Evolutionary conservation across 2,888 invertebrate genomes (phyloP).

Genomic region (Branchipolynoe longqiensis): DNA sequence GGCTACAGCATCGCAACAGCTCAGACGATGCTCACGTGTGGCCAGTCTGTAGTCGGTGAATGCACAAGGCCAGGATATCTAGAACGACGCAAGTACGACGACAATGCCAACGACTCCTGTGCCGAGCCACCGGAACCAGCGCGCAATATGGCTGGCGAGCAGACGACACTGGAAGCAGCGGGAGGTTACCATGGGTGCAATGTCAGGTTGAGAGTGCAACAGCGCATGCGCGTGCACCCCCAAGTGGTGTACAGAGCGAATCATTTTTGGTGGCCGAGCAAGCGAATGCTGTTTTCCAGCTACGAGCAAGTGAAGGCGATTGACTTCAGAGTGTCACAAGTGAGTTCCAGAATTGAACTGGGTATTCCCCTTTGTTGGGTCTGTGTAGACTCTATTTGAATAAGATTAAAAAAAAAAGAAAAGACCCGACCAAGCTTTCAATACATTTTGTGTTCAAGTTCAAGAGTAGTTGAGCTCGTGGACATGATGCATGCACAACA

Average conservation of each 20-base stretch:
- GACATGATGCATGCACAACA: too few species aligned
- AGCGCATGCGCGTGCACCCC: background rate
- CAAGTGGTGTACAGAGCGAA: constrained; percentile 28
- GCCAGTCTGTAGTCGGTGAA: background rate
- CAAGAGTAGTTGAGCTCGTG: too few species aligned
- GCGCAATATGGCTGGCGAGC: background rate
- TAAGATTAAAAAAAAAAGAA: too few species aligned
- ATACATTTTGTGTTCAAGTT: too few species aligned
- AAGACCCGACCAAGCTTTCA: too few species aligned
- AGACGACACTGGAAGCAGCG: background rate
- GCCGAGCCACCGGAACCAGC: background rate
- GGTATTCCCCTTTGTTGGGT: too few species aligned
- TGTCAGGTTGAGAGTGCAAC: background rate
- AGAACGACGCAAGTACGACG: constrained; percentile 8
- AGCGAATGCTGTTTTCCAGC: constrained; percentile 4
- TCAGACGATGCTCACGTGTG: background rate
- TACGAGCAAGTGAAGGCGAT: background rate
- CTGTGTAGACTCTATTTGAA: too few species aligned
- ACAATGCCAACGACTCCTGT: background rate
- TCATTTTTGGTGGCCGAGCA: constrained; percentile 50
- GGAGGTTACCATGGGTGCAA: background rate
- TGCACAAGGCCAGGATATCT: constrained; percentile 10
- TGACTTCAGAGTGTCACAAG: too few species aligned
- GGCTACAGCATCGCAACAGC: background rate
- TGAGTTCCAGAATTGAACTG: too few species aligned